A percentile compares a stretch with the other conserved stretches of the same genome.
Evolutionary conservation across 2,888 invertebrate species (phyloP).

Genomic region (Bellardia bayeri): DNA sequence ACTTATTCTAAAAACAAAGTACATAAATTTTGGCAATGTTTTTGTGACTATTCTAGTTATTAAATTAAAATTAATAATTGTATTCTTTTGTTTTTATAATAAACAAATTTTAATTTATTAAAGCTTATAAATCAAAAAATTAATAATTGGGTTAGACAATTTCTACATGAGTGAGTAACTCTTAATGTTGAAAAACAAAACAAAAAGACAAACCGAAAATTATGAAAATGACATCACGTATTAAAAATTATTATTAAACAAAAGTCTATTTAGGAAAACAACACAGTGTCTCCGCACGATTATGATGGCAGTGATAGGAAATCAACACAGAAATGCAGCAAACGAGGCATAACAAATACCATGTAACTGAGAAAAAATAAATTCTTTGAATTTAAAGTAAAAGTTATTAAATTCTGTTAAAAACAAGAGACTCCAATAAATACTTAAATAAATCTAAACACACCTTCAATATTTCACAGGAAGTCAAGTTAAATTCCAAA

Average conservation of each 20-base stretch:
- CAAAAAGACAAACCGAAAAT: conserved; percentile 46
- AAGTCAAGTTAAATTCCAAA: conserved; percentile 51
- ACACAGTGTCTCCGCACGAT: conserved; percentile 44
- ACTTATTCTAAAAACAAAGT: not conserved
- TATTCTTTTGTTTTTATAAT: conserved; percentile 12
- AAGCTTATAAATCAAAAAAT: conserved; percentile 44
- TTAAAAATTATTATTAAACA: conserved; percentile 68
- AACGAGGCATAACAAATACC: conserved; percentile 56
- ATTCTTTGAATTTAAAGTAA: conserved; percentile 65
- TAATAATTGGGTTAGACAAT: conserved; percentile 68
- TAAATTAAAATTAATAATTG: not conserved
- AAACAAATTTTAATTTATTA: conserved; percentile 10
- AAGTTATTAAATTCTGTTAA: conserved; percentile 58
- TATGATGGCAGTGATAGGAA: conserved; percentile 49
- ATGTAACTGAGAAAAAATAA: conserved; percentile 31
- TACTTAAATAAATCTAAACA: conserved; percentile 40
- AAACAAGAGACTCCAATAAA: conserved; percentile 20
- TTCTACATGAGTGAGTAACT: conserved; percentile 61
- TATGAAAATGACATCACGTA: conserved; percentile 72
- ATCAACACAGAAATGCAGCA: conserved; percentile 54
- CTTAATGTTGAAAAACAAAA: conserved; percentile 23
- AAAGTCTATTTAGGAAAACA: conserved; percentile 18
- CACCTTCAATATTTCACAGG: conserved; percentile 52
- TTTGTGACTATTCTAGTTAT: not conserved
- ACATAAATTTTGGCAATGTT: not conserved